phyloP scores from a whole-genome alignment of 2,797 vertebrate genomes.

The Luscinia luscinia region DNA sequence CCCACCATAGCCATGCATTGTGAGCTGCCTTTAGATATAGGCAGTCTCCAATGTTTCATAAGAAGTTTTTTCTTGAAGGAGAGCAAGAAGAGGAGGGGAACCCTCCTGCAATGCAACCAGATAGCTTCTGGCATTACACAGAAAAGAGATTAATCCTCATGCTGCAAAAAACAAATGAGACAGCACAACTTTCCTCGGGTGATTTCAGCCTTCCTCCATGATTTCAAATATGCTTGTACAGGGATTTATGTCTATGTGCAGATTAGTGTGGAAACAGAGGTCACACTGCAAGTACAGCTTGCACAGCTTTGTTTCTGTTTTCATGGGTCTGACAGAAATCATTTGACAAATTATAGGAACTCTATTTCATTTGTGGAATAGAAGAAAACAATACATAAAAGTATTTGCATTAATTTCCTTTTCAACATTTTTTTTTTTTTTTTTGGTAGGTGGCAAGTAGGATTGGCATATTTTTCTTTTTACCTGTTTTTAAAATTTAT shows the following conservation, averaged over 20 bases:
- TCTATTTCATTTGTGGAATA: neutral
- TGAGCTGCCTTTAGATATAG: neutral
- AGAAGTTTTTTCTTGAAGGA: neutral
- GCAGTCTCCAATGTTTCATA: neutral
- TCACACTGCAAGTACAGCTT: neutral
- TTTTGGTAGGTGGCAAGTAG: neutral
- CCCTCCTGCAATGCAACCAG: neutral
- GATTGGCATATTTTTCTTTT: neutral
- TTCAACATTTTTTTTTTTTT: neutral
- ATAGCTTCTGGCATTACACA: neutral
- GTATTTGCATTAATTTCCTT: neutral
- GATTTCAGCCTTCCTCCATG: neutral
- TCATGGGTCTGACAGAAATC: neutral
- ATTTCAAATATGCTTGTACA: neutral
- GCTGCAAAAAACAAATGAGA: neutral
- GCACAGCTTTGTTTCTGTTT: neutral
- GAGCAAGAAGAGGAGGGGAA: neutral
- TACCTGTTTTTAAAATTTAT: neutral
- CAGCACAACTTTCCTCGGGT: fast-evolving
- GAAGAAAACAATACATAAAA: neutral
- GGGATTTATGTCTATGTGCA: fast-evolving
- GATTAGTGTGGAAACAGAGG: neutral
- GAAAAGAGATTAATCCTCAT: neutral
- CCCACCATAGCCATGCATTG: neutral
- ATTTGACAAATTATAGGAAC: neutral